Evolutionary conservation across 2,797 vertebrate genomes (phyloP).

Genomic region (Tangara arthus): DNA sequence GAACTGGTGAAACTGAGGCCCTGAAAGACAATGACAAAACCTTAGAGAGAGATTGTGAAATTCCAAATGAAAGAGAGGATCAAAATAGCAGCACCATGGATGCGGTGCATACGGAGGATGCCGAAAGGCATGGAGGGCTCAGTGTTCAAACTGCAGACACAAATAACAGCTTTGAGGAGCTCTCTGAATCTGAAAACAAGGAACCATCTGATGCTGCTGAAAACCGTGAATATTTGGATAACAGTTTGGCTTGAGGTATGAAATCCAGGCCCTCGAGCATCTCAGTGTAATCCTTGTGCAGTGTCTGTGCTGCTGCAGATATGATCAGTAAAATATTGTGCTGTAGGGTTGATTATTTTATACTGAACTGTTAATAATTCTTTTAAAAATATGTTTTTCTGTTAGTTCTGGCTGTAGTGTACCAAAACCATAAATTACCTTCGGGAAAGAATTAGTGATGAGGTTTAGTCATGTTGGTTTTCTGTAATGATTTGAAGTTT

Average conservation of each 20-base stretch:
- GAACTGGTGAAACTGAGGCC: neutral
- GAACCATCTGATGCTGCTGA: neutral
- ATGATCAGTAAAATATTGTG: neutral
- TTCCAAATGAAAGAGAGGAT: neutral
- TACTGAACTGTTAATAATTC: constrained; percentile 8
- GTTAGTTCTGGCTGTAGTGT: neutral
- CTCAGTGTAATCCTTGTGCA: constrained; percentile 2
- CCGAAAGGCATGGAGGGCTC: neutral
- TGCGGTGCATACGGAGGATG: neutral
- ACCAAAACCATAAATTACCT: neutral
- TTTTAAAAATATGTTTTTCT: constrained; percentile 5
- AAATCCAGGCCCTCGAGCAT: constrained; percentile 11
- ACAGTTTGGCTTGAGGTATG: constrained; percentile 54
- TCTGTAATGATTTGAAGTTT: neutral
- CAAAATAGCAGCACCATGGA: neutral
- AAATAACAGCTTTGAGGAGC: constrained; percentile 12
- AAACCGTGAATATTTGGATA: constrained; percentile 29
- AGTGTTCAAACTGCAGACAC: neutral
- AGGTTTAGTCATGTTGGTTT: neutral
- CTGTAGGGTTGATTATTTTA: neutral
- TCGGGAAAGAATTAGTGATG: neutral
- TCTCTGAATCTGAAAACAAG: neutral
- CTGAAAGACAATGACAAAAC: neutral
- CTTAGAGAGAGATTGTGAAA: neutral
- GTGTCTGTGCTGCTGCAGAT: neutral